Percentiles rank a stretch among this genome's conserved stretches.
phyloP scores from a whole-genome alignment of 2,113 vertebrate genomes.

The Parotia lawesii region DNA sequence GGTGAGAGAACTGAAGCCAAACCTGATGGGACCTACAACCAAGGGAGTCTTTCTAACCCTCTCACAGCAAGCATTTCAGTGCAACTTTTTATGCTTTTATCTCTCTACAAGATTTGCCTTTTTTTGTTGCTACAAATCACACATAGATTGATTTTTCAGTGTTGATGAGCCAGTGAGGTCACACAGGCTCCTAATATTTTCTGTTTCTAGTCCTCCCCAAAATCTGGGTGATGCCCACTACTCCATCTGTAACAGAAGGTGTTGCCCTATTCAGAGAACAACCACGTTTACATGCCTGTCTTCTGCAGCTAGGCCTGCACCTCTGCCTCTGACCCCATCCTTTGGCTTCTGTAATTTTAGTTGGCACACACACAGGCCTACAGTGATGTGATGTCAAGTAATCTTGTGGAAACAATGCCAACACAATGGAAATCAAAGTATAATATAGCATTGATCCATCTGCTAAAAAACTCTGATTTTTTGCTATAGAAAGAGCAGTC shows the following conservation, averaged over 20 bases:
- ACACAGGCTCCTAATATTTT: neutral
- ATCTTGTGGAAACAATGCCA: neutral
- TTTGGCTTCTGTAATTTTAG: neutral
- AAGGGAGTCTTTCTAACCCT: neutral
- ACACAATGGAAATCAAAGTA: neutral
- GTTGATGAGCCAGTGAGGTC: neutral
- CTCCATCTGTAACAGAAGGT: neutral
- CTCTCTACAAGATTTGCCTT: neutral
- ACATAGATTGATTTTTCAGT: neutral
- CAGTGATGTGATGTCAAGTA: neutral
- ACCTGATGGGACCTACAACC: neutral
- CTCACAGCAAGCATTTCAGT: neutral
- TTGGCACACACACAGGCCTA: neutral
- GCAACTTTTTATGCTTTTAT: neutral
- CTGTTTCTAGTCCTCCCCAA: neutral
- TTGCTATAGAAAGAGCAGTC: neutral
- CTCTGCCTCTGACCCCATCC: neutral
- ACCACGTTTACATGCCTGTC: rapidly evolving
- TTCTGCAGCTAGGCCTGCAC: neutral
- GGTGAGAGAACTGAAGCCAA: neutral
- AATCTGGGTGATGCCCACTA: neutral
- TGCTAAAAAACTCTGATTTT: neutral
- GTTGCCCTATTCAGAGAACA: neutral
- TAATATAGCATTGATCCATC: neutral
- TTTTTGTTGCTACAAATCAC: neutral